Percentiles rank a stretch among this genome's conserved stretches.
phyloP scores from a whole-genome alignment of 2,888 invertebrate species.

The Pocota personata region DNA sequence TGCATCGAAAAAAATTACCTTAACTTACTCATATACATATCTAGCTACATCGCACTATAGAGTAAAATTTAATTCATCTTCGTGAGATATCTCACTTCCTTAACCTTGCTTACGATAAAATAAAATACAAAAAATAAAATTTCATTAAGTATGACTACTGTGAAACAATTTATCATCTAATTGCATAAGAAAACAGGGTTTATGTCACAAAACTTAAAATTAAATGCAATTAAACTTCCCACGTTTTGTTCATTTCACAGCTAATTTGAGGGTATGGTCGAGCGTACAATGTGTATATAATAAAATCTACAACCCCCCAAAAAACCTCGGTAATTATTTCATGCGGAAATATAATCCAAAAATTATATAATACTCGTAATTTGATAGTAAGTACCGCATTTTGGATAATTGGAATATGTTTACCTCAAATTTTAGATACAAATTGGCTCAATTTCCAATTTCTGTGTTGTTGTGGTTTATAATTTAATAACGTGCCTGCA shows the following conservation, averaged over 20 bases:
- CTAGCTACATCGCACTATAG: neutral
- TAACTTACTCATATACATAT: too few species aligned
- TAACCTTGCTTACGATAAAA: neutral
- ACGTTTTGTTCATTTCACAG: constrained; percentile 38
- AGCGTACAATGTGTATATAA: neutral
- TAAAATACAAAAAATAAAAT: neutral
- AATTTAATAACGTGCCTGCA: neutral
- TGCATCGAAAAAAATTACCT: too few species aligned
- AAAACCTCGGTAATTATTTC: neutral
- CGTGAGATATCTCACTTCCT: neutral
- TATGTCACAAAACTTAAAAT: neutral
- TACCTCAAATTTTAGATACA: neutral
- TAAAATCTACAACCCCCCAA: neutral
- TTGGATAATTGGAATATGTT: constrained; percentile 21
- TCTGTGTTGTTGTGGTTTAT: neutral
- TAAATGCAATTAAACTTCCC: constrained; percentile 13
- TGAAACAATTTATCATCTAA: neutral
- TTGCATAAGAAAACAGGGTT: constrained; percentile 9
- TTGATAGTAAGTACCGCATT: neutral
- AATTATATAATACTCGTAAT: constrained; percentile 13
- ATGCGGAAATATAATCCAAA: constrained; percentile 28
- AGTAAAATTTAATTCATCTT: neutral
- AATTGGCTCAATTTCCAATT: constrained; percentile 30
- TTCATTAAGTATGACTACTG: neutral
- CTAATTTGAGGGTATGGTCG: constrained; percentile 24